Evolutionary conservation across 2,113 vertebrate species (phyloP), one percentile per base, ranked within the genome.

Genomic region (Myotis lucifugus): DNA sequence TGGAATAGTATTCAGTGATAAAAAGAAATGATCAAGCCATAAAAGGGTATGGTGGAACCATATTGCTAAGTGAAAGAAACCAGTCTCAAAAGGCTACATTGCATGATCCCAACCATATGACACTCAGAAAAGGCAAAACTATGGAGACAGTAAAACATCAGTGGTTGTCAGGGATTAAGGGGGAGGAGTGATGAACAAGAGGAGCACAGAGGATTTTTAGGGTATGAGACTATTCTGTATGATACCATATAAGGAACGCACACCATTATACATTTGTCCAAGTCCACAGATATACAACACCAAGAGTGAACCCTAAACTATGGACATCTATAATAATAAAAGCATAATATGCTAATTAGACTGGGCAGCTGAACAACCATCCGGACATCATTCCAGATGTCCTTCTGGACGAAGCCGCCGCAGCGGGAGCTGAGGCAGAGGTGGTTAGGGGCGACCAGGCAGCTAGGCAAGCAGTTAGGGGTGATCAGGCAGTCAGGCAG

Each of bases 231-330:
- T 15, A 3, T 21, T 1, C 37, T 13, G 18, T 0, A 0, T 14
- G 32, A 19, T 10, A 3, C n/a, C 23, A 13, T 23, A 6, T 0
- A 50, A 40, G 2, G 7, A 32, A 4, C 5, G 2, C 7, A 2
- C 3, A 13, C 5, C 37, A 0, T 11, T 4, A 13, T 0, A 0
- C 21, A 14, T 14, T 5, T 29, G 74, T 21, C 56, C 0, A 25
- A 37, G 10, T 50, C 15, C 8, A 8, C n/a, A 19, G 61, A 15
- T 8, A 2, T 34, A 23, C 18, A 2, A 6, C 1, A 0, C 64
- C 18, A 21, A 2, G 85, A 34, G 4, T 7, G 52, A 89, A 29
- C 15, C 25, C 5, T 17, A 14, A 21, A 13, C 56, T 27, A 2
- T 10, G 10, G 72, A 7, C 27, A 27, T 59, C 56, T 59, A 59